These are phyloP conservation scores for Melanotaenia pygmaea DNA, from an alignment of 2,797 vertebrate genomes.

Conservation along the genomic window DNA sequence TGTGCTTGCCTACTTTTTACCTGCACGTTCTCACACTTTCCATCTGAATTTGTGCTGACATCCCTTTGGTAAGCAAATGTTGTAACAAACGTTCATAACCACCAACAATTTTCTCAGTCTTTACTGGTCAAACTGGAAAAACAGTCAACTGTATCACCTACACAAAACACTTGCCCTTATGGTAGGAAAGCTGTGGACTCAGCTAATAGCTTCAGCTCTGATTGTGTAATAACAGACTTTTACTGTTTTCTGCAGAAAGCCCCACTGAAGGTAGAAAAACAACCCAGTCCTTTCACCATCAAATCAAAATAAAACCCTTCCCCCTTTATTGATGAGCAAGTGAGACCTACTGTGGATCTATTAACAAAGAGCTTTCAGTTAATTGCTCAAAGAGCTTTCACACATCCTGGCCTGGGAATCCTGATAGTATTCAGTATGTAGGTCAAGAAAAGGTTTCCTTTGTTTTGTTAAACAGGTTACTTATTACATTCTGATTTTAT, in stretches of 20 bases:
- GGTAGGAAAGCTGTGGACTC: constrained; percentile 52
- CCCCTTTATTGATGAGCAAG: constrained; percentile 80
- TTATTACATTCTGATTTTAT: constrained; percentile 32
- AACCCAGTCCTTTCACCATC: constrained; percentile 76
- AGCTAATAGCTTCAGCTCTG: constrained; percentile 51
- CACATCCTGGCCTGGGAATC: constrained; percentile 70
- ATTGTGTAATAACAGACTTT: constrained; percentile 62
- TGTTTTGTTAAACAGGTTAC: constrained; percentile 46
- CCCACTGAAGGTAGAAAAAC: constrained; percentile 77
- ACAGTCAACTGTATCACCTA: constrained; percentile 16
- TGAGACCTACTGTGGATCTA: constrained; percentile 79
- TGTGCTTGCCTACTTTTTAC: neutral
- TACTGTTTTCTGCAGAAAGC: constrained; percentile 49
- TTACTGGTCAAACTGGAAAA: constrained; percentile 18
- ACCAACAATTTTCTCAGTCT: neutral
- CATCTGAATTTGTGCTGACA: neutral
- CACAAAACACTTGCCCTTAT: constrained; percentile 25
- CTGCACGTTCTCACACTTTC: neutral
- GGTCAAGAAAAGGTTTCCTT: constrained; percentile 66
- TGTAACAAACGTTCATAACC: neutral
- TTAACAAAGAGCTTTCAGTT: constrained; percentile 82
- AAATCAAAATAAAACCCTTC: constrained; percentile 80
- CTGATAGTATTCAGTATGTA: constrained; percentile 71
- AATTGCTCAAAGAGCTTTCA: constrained; percentile 79
- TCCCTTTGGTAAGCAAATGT: neutral